Conservation (phyloP, 2,113 vertebrate species). For the Lonchura striata region DNA sequence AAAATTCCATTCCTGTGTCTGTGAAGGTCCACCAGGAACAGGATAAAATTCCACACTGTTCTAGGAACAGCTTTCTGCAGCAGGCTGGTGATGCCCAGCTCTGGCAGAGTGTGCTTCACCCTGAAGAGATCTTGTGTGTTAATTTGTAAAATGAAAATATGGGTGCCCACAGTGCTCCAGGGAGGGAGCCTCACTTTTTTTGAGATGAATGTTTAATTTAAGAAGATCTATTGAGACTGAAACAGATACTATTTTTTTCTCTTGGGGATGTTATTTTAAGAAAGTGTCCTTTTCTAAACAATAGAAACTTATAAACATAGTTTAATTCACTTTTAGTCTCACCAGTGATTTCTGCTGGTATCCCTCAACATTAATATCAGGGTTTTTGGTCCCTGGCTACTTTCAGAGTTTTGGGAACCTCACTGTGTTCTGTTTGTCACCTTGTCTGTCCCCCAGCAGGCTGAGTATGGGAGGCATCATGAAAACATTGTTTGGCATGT, state of each 20-base stretch:
- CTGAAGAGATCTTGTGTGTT: neutral
- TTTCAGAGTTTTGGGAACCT: neutral
- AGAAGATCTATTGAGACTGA: neutral
- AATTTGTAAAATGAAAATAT: neutral
- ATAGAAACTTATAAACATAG: neutral
- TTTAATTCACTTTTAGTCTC: neutral
- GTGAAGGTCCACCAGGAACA: neutral
- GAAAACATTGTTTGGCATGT: neutral
- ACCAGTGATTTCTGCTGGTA: neutral
- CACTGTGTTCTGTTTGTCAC: neutral
- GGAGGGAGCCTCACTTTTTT: neutral
- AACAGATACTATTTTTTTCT: neutral
- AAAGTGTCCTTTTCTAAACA: neutral
- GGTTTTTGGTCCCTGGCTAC: rapidly evolving
- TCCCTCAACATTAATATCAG: neutral
- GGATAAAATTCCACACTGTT: neutral
- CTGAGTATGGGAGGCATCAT: neutral
- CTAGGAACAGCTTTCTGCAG: neutral
- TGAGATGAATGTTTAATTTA: neutral
- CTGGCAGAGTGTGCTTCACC: neutral
- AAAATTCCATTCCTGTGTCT: neutral
- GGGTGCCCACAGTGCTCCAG: neutral
- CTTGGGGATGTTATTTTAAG: neutral
- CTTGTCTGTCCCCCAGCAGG: neutral
- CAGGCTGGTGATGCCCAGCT: neutral